A percentile compares a stretch with the other conserved stretches of the same genome.
Evolutionary conservation across 2,113 vertebrate species (phyloP).

Genomic region (Thalassarche chlororhynchos): DNA sequence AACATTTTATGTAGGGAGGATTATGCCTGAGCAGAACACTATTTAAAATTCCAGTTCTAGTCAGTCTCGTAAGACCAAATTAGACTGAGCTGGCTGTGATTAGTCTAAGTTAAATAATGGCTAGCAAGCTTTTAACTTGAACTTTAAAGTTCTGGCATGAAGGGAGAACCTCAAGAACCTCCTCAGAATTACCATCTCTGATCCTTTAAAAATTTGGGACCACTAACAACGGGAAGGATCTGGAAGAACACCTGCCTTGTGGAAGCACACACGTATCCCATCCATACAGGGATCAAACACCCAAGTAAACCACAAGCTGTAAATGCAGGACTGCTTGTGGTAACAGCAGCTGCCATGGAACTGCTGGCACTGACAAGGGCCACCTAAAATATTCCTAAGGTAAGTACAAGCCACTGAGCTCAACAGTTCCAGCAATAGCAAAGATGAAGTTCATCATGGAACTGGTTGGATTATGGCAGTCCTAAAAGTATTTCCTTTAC

Average conservation of each 20-base stretch:
- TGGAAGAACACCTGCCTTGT: background rate
- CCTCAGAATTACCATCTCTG: too few species aligned
- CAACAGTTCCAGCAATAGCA: background rate
- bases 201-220: background rate
- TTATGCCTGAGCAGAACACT: background rate
- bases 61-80: background rate
- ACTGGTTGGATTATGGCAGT: background rate
- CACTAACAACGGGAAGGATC: rapidly evolving
- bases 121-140: background rate
- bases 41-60: background rate
- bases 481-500: background rate
- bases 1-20: background rate
- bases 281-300: background rate
- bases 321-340: too few species aligned
- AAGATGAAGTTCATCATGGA: rapidly evolving
- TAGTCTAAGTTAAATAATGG: too few species aligned
- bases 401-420: background rate
- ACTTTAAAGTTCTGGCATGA: too few species aligned
- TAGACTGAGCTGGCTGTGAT: rapidly evolving
- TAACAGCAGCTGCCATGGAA: background rate
- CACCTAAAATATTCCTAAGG: background rate
- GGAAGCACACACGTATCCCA: background rate
- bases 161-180: background rate
- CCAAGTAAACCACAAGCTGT: rapidly evolving
- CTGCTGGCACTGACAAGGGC: background rate